phyloP scores from a whole-genome alignment of 1,140 invertebrate genomes.

The Agrypnia vestita region DNA sequence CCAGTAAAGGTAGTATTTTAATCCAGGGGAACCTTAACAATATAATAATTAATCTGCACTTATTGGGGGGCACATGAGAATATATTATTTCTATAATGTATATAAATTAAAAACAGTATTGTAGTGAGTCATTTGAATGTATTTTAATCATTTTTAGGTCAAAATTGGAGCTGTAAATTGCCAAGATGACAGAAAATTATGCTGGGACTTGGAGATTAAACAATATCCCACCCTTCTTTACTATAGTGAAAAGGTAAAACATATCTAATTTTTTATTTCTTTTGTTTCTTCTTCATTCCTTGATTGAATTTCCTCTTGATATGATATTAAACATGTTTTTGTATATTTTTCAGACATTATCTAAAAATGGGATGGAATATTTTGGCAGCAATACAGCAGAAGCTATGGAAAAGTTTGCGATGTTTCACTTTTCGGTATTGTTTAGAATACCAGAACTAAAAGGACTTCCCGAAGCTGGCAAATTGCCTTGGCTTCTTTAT shows the following conservation, averaged over 20 bases:
- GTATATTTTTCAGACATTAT: constrained; percentile 62
- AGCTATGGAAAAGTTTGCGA: constrained; percentile 68
- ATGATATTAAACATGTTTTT: constrained; percentile 9
- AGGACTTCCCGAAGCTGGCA: constrained; percentile 60
- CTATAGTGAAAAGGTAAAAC: constrained; percentile 55
- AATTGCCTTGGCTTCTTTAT: constrained; percentile 67
- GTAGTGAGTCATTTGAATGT: not conserved
- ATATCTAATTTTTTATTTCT: not conserved
- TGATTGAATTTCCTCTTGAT: not conserved
- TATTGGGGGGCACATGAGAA: too few species aligned
- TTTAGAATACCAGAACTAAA: constrained; percentile 65
- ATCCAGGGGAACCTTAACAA: not conserved
- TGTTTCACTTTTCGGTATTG: constrained; percentile 66
- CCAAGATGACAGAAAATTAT: constrained; percentile 83
- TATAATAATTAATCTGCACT: not conserved
- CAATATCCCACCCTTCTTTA: constrained; percentile 80
- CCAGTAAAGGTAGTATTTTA: not conserved
- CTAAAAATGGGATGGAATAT: constrained; percentile 68
- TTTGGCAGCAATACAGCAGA: constrained; percentile 67
- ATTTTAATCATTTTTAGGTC: constrained; percentile 42
- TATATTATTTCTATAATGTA: too few species aligned
- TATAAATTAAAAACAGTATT: too few species aligned
- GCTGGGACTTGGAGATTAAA: constrained; percentile 77
- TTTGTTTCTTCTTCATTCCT: not conserved
- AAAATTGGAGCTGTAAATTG: constrained; percentile 85